A percentile compares a stretch with the other conserved stretches of the same genome.
These are phyloP conservation scores for Heterodera filipjevi DNA, from an alignment of 2,888 invertebrate genomes.

Conservation along the genomic window DNA sequence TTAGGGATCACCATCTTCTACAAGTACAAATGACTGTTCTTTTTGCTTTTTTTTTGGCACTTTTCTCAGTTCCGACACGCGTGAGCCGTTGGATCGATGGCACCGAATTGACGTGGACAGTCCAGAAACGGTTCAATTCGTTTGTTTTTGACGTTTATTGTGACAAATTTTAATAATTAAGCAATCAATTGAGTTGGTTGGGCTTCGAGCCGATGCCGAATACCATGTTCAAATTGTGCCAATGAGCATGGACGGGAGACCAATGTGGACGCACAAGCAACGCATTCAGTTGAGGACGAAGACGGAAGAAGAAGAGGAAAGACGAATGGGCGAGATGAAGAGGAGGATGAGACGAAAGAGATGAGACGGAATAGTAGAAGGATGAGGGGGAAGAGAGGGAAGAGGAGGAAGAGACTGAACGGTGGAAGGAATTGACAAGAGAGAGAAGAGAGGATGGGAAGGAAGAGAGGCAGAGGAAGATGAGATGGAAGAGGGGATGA, in stretches of 20 bases:
- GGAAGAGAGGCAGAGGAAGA: background rate
- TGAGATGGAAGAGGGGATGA: background rate
- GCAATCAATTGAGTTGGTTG: slow-evolving; percentile 49
- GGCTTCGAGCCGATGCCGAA: slow-evolving; percentile 49
- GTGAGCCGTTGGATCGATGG: slow-evolving; percentile 25
- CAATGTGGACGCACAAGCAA: slow-evolving; percentile 49
- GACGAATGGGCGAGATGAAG: background rate
- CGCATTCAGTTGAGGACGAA: slow-evolving; percentile 54
- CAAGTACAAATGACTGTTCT: background rate
- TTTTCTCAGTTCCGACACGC: slow-evolving; percentile 9
- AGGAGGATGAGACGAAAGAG: background rate
- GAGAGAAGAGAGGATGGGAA: background rate
- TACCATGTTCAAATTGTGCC: slow-evolving; percentile 60
- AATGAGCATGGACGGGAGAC: slow-evolving; percentile 45
- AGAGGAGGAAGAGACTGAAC: too few relatives aligned
- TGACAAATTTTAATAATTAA: slow-evolving; percentile 36
- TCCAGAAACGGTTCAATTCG: slow-evolving; percentile 20
- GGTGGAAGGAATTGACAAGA: background rate
- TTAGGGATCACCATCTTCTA: slow-evolving; percentile 20
- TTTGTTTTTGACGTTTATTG: background rate
- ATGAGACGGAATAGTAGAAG: background rate
- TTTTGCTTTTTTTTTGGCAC: background rate
- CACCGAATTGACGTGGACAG: slow-evolving; percentile 15
- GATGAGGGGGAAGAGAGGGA: background rate
- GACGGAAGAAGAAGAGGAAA: background rate